These are phyloP conservation scores for Homarus americanus DNA, from an alignment of 1,140 invertebrate species.

Conservation along the genomic window DNA sequence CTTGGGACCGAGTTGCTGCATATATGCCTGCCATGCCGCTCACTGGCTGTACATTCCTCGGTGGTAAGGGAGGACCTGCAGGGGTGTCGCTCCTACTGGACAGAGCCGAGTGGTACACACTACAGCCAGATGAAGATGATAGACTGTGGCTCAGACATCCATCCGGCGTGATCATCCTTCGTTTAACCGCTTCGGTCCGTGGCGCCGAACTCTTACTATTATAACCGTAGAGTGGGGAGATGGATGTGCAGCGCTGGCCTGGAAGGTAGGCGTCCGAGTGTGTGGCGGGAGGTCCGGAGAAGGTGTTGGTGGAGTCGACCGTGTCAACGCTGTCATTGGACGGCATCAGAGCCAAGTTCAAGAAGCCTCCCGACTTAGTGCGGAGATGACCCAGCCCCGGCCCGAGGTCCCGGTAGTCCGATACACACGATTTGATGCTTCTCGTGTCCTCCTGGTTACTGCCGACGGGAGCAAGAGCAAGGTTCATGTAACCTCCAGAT, in stretches of 20 bases:
- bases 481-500: slow-evolving; percentile 75
- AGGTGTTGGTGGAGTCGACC: slow-evolving; percentile 3
- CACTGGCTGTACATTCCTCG: slow-evolving; percentile 10
- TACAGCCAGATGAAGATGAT: slow-evolving; percentile 40
- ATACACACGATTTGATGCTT: slow-evolving; percentile 31
- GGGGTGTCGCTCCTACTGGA: slow-evolving; percentile 30
- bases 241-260: background rate
- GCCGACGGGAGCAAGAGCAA: slow-evolving; percentile 25
- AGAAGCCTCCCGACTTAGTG: slow-evolving; percentile 72
- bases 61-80: background rate
- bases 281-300: slow-evolving; percentile 5
- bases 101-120: slow-evolving; percentile 56
- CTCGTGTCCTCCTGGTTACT: slow-evolving; percentile 3
- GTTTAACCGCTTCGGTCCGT: background rate
- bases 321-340: slow-evolving; percentile 36
- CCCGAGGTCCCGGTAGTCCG: slow-evolving; percentile 11
- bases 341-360: slow-evolving; percentile 69
- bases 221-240: background rate
- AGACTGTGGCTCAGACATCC: slow-evolving; percentile 65
- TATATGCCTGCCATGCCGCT: slow-evolving; percentile 50
- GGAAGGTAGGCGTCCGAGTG: slow-evolving; percentile 11
- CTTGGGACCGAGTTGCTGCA: slow-evolving; percentile 3
- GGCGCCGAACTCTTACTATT: background rate
- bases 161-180: slow-evolving; percentile 42
- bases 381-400: slow-evolving; percentile 36